Percentiles rank a stretch among this genome's conserved stretches.
phyloP scores from a whole-genome alignment of 2,888 invertebrate species.

The Epinotia brunnichana region DNA sequence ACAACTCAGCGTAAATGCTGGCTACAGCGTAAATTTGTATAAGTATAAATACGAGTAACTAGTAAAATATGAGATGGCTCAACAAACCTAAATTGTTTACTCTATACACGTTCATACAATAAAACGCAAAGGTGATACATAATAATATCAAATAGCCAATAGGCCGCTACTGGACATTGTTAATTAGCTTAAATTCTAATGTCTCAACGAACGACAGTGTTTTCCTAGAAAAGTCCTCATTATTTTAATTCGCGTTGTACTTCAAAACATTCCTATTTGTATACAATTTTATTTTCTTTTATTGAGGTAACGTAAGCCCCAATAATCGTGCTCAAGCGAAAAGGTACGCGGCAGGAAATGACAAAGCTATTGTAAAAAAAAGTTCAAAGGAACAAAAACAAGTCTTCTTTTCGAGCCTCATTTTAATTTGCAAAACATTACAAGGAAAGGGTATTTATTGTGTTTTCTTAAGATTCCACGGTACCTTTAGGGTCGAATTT shows the following conservation, averaged over 20 bases:
- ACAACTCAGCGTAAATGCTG: no score
- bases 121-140: no score
- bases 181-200: neutral
- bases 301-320: slow-evolving; percentile 28
- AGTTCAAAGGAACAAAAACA: slow-evolving; percentile 38
- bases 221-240: slow-evolving; percentile 13
- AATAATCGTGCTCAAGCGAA: slow-evolving; percentile 38
- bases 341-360: slow-evolving; percentile 34
- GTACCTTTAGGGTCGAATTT: slow-evolving; percentile 30
- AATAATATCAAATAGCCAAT: no score
- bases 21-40: no score
- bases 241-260: slow-evolving; percentile 25
- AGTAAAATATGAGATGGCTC: no score
- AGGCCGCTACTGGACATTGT: no score
- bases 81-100: no score
- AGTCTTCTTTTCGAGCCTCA: slow-evolving; percentile 13
- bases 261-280: slow-evolving; percentile 22
- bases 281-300: slow-evolving; percentile 36
- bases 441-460: slow-evolving; percentile 41
- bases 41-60: no score
- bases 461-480: slow-evolving; percentile 34
- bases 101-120: no score
- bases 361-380: slow-evolving; percentile 41
- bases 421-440: slow-evolving; percentile 38
- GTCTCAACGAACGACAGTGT: neutral